A percentile compares a stretch with the other conserved stretches of the same genome.
phyloP scores from a whole-genome alignment of 2,888 invertebrate species.

The Sphaerophoria rueppellii region DNA sequence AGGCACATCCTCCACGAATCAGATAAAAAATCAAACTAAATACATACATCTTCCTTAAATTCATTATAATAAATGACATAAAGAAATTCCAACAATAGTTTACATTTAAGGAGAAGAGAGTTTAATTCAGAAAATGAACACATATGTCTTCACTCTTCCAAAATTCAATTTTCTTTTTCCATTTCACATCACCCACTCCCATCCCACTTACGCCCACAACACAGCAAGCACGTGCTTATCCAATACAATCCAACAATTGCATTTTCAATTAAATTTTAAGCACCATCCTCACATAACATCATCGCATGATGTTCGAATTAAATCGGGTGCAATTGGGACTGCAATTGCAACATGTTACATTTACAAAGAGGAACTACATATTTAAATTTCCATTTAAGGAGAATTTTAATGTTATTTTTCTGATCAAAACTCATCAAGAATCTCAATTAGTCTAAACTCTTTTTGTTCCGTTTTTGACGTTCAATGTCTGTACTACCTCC shows the following conservation, averaged over 20 bases:
- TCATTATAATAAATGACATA: conserved; percentile 4
- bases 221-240: neutral
- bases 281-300: conserved; percentile 29
- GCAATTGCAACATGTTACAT: neutral
- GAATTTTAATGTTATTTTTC: conserved; percentile 56
- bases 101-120: conserved; percentile 9
- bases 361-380: conserved; percentile 1
- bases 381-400: conserved; percentile 53
- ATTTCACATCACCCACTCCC: conserved; percentile 34
- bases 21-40: neutral
- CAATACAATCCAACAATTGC: conserved; percentile 11
- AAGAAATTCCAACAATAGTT: neutral
- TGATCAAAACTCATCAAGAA: conserved; percentile 50
- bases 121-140: conserved; percentile 11
- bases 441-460: conserved; percentile 51
- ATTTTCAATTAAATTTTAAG: conserved; percentile 66
- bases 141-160: conserved; percentile 8
- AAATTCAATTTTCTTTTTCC: conserved; percentile 41
- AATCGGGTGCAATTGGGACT: neutral
- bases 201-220: neutral
- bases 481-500: conserved; percentile 12
- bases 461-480: neutral
- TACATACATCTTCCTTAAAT: neutral
- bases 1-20: neutral
- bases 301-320: neutral